Percentiles rank a stretch among this genome's conserved stretches.
phyloP scores from a whole-genome alignment of 2,113 vertebrate species.

The Rhabdomys dilectus region DNA sequence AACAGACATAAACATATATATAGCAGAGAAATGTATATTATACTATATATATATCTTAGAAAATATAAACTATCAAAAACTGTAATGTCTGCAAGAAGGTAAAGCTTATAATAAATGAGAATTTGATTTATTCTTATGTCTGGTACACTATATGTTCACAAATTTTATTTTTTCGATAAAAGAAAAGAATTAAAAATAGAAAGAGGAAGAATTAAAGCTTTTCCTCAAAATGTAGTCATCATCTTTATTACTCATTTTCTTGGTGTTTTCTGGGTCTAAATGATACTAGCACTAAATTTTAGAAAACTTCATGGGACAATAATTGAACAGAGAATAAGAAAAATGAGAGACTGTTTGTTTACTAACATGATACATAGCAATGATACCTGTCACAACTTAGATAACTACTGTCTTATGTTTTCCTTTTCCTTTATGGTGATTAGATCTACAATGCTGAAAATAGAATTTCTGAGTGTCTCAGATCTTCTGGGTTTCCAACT shows the following conservation, averaged over 20 bases:
- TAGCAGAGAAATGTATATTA: too few relatives aligned
- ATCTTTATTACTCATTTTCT: not conserved
- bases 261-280: not conserved
- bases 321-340: not conserved
- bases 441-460: slow-evolving; percentile 6
- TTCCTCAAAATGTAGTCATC: not conserved
- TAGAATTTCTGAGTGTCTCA: not conserved
- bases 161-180: not conserved
- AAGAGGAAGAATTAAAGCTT: not conserved
- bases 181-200: not conserved
- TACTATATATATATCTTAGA: not conserved
- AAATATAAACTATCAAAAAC: not conserved
- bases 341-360: not conserved
- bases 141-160: not conserved
- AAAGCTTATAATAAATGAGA: not conserved
- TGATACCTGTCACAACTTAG: not conserved
- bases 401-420: not conserved
- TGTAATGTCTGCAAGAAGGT: not conserved
- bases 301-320: not conserved
- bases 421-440: not conserved
- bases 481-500: not conserved
- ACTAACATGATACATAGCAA: not conserved
- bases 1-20: too few relatives aligned
- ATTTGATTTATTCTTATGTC: not conserved
- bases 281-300: not conserved